These are phyloP conservation scores for Andrena trimmerana DNA, from an alignment of 2,888 invertebrate species.

Conservation along the genomic window DNA sequence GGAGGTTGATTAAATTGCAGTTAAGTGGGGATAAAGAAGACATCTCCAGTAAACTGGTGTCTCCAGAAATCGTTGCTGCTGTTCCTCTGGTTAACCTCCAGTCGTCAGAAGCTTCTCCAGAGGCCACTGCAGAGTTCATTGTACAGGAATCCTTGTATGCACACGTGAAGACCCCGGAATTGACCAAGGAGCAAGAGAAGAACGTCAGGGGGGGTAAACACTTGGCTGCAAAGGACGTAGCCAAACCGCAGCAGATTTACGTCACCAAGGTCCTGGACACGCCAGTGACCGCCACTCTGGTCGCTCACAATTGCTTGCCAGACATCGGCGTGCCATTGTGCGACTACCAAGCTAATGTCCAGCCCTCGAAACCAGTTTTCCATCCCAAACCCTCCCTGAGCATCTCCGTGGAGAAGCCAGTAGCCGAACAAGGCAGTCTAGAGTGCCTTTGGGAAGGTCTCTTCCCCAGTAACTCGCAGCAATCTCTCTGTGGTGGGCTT, in stretches of 20 bases:
- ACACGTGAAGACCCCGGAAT: neutral
- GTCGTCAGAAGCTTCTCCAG: constrained; percentile 8
- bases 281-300: constrained; percentile 79
- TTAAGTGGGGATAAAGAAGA: neutral
- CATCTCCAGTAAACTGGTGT: neutral
- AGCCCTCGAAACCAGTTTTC: neutral
- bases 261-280: constrained; percentile 76
- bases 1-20: constrained; percentile 12
- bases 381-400: neutral
- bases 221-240: neutral
- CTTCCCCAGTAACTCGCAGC: neutral
- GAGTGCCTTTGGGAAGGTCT: constrained; percentile 11
- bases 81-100: neutral
- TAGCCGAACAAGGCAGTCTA: neutral
- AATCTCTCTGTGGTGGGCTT: neutral
- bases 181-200: neutral
- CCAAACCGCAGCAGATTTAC: constrained; percentile 49
- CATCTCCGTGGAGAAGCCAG: neutral
- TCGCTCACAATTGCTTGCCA: constrained; percentile 80
- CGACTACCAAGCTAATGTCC: constrained; percentile 31
- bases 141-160: neutral
- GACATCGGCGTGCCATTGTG: constrained; percentile 80
- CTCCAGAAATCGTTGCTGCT: neutral
- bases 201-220: neutral
- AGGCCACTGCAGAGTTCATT: neutral